Evolutionary conservation across 2,113 vertebrate genomes (phyloP), one percentile per base, ranked within the genome.

Genomic region (Leptocoma aspasia): DNA sequence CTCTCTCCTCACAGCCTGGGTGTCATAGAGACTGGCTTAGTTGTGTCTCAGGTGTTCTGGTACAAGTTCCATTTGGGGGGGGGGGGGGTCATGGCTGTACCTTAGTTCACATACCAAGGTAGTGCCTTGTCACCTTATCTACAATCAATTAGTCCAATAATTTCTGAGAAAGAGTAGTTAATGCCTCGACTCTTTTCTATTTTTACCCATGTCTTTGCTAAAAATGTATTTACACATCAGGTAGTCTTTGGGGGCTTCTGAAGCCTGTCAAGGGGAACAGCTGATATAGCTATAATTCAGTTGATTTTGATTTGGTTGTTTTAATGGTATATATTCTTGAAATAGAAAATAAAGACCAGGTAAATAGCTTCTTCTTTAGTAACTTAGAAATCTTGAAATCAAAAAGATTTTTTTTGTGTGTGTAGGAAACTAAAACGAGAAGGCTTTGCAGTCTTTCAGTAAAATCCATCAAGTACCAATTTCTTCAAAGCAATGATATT

Each of bases 211-310:
- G 21, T 26, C 66, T 86, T 73, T 50, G n/a, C 52, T 78, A 59
- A 95, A 77, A 95, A 78, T 35, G 60, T 92, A 92, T 91, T 90
- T 92, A 92, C 79, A 90, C 11, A 68, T 86, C 39, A 86, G 60
- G 33, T 18, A 42, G 70, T 85, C 90, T 86, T 77, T 42, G 27
- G 78, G 72, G 85, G 13, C 15, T 92, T 85, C 66, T 70, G 54
- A 73, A 76, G 26, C 54, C 49, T 2, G 9, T 41, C 47, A 71
- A 71, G 7, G 19, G 15, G 23, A 78, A 92, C 44, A 94, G 42
- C 17, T 64, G 35, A 77, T 4, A 3, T 39, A 60, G 16, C n/a
- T 77, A 18, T 44, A 61, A 82, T 66, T 85, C n/a, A 57, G 14
- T 3, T 57, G 15, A 65, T 20, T 47, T 66, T 64, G 68, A 20